Conservation (phyloP, 2,113 vertebrate genomes). For the Zosterops hypoxanthus region DNA sequence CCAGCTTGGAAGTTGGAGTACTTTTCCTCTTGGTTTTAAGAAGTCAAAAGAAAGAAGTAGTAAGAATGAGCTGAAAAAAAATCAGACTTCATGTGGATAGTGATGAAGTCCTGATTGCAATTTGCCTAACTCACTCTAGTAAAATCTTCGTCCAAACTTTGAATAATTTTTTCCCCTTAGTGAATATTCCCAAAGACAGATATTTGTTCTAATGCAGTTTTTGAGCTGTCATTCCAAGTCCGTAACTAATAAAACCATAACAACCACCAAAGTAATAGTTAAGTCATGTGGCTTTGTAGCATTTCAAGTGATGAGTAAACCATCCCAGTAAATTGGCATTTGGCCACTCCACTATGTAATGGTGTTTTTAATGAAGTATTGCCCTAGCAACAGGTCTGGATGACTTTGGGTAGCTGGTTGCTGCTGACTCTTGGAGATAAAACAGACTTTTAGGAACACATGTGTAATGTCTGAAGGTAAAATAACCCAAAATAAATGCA, state of each 20-base stretch:
- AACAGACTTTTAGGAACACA: conserved; percentile 52
- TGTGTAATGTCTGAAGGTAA: conserved; percentile 66
- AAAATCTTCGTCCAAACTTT: conserved; percentile 12
- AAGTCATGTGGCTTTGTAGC: conserved; percentile 33
- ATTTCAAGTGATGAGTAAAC: conserved; percentile 53
- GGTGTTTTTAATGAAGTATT: conserved; percentile 38
- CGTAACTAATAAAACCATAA: conserved; percentile 13
- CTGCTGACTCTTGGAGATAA: conserved; percentile 60
- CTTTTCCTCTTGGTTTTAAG: conserved; percentile 3
- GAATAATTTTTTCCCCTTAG: conserved; percentile 1
- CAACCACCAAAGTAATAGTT: conserved; percentile 35
- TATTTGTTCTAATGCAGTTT: conserved; percentile 9
- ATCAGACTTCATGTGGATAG: not conserved
- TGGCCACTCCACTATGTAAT: not conserved
- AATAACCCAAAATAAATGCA: conserved; percentile 50
- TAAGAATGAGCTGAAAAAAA: conserved; percentile 1
- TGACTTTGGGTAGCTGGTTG: conserved; percentile 48
- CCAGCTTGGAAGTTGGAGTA: not conserved
- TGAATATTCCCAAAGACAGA: conserved; percentile 12
- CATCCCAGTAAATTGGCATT: conserved; percentile 20
- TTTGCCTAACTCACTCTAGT: not conserved
- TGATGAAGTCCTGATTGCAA: not conserved
- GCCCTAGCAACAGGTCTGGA: conserved; percentile 54
- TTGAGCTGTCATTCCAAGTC: conserved; percentile 41
- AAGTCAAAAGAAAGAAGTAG: not conserved